phyloP scores from a whole-genome alignment of 2,113 vertebrate genomes.

The Athene noctua region DNA sequence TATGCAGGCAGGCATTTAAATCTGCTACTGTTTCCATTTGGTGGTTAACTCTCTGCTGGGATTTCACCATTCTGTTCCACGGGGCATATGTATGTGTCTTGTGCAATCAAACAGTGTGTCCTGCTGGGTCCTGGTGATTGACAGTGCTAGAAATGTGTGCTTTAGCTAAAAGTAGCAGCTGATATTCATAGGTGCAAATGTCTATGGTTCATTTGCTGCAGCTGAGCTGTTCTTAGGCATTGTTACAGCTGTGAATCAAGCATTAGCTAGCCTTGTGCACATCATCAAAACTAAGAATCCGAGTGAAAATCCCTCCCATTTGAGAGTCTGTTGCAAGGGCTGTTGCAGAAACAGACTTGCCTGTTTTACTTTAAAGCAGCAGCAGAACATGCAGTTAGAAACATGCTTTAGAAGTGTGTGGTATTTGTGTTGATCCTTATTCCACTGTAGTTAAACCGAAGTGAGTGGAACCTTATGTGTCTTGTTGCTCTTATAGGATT shows the following conservation, averaged over 20 bases:
- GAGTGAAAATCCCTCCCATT: not conserved
- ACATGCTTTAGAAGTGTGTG: not conserved
- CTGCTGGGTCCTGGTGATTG: not conserved
- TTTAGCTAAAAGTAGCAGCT: not conserved
- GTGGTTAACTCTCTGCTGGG: not conserved
- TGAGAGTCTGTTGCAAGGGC: not conserved
- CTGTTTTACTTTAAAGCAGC: not conserved
- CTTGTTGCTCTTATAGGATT: not conserved
- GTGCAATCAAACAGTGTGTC: not conserved
- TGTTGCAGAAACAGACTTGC: not conserved
- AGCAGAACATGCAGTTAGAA: not conserved
- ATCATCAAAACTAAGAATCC: not conserved
- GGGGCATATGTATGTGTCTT: not conserved
- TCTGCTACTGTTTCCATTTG: not conserved
- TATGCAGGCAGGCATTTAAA: not conserved
- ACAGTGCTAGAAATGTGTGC: not conserved
- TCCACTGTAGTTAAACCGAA: not conserved
- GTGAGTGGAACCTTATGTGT: not conserved
- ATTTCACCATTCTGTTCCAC: conserved; percentile 3
- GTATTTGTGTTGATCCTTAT: not conserved
- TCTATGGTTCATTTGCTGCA: not conserved
- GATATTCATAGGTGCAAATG: not conserved
- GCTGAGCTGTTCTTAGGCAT: not conserved
- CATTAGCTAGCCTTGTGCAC: not conserved
- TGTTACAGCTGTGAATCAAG: not conserved